A percentile compares a stretch with the other conserved stretches of the same genome.
Conservation (phyloP, 2,888 invertebrate species). For the Heliconius aoede region DNA sequence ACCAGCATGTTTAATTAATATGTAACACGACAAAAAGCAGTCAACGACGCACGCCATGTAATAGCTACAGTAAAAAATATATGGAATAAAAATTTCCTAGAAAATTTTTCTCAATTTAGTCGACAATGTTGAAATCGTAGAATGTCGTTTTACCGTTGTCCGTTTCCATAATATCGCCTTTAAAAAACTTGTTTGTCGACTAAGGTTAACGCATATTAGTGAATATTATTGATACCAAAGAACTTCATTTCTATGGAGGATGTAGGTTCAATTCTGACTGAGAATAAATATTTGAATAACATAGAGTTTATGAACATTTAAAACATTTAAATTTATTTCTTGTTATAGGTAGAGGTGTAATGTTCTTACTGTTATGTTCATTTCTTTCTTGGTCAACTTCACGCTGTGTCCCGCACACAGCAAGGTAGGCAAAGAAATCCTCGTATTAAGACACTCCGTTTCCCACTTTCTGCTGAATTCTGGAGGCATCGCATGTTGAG, state of each 20-base stretch:
- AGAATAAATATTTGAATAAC: background rate
- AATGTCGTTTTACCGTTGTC: conserved; percentile 49
- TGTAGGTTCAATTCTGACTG: background rate
- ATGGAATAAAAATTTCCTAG: conserved; percentile 33
- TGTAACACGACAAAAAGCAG: conserved; percentile 17
- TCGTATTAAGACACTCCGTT: no score
- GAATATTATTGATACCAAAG: conserved; percentile 4
- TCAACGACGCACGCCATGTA: conserved; percentile 4
- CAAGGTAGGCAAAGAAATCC: no score
- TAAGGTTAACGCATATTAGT: conserved; percentile 22
- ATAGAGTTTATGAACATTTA: background rate
- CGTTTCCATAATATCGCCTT: conserved; percentile 35
- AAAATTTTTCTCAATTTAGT: conserved; percentile 39
- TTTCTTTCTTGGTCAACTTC: no score
- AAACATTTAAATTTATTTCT: background rate
- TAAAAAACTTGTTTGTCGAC: conserved; percentile 44
- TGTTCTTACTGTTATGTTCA: background rate
- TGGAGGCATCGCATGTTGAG: no score
- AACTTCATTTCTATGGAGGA: background rate
- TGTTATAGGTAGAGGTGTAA: background rate
- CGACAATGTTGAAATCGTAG: conserved; percentile 44
- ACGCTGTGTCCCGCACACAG: no score
- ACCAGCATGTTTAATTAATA: background rate
- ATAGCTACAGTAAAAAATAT: conserved; percentile 1
- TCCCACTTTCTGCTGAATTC: no score